Evolutionary conservation across 2,888 invertebrate genomes (phyloP).

Genomic region (Notodonta ziczac): DNA sequence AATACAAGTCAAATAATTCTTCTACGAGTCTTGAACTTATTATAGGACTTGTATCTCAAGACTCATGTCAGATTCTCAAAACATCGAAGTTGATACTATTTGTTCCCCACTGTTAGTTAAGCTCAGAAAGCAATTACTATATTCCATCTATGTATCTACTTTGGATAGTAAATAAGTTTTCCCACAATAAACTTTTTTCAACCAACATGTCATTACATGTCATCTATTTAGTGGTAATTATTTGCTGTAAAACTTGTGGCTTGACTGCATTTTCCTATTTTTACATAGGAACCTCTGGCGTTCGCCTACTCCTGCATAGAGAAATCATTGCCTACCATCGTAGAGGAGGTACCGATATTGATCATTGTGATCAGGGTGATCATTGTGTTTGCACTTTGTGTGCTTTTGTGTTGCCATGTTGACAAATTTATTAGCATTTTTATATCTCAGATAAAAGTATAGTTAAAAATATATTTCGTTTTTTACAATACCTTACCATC

Average conservation of each 20-base stretch:
- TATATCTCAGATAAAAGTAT: too few relatives aligned
- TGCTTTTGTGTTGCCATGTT: conserved; percentile 49
- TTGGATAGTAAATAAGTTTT: too few relatives aligned
- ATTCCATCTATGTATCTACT: too few relatives aligned
- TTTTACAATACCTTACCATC: too few relatives aligned
- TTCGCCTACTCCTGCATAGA: conserved; percentile 89
- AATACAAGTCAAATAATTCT: too few relatives aligned
- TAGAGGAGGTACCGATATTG: conserved; percentile 84
- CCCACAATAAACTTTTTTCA: too few relatives aligned
- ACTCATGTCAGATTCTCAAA: background rate
- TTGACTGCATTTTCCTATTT: conserved; percentile 46
- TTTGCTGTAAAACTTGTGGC: conserved; percentile 2
- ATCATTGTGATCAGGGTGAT: conserved; percentile 6
- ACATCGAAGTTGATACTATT: background rate
- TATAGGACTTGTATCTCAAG: too few relatives aligned
- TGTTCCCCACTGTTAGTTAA: background rate
- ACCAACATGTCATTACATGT: background rate
- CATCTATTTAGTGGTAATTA: background rate
- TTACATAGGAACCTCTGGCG: conserved; percentile 79
- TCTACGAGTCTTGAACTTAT: too few relatives aligned
- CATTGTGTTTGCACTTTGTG: conserved; percentile 47
- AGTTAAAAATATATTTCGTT: too few relatives aligned
- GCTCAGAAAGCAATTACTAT: too few relatives aligned
- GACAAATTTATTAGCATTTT: conserved; percentile 10
- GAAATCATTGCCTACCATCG: conserved; percentile 86